Conservation (phyloP, 2,113 vertebrate species). For the Scartelaos histophorus region DNA sequence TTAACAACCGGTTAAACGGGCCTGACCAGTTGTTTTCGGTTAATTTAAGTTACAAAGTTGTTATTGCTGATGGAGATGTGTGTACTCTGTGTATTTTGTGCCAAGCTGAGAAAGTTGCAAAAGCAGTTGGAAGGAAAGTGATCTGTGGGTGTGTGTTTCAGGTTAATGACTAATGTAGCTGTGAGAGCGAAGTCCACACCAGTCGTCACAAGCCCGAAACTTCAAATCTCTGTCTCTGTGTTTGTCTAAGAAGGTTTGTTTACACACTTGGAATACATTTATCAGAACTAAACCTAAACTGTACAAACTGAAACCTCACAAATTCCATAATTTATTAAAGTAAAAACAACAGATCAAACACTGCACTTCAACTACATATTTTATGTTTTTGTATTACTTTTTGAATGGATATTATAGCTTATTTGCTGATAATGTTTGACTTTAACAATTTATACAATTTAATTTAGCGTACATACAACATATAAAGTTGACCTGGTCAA, state of each 20-base stretch:
- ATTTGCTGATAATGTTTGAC: not conserved
- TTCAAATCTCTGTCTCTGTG: constrained; percentile 20
- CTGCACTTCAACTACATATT: not conserved
- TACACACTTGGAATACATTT: not conserved
- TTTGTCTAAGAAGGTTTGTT: constrained; percentile 23
- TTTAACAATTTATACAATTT: too few relatives aligned
- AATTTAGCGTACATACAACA: too few relatives aligned
- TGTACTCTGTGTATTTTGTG: not conserved
- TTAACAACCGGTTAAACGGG: not conserved
- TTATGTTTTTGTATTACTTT: not conserved
- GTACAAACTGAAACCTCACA: not conserved
- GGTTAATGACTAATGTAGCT: constrained; percentile 73
- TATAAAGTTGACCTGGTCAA: too few relatives aligned
- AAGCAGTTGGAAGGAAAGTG: constrained; percentile 44
- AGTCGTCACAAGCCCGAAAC: constrained; percentile 37
- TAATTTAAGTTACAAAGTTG: constrained; percentile 1
- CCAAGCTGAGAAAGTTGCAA: constrained; percentile 24
- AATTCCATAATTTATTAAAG: not conserved
- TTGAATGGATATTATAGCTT: not conserved
- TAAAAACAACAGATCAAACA: too few relatives aligned
- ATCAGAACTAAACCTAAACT: not conserved
- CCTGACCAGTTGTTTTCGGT: not conserved
- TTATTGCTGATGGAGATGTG: not conserved
- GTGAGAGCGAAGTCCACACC: constrained; percentile 64
- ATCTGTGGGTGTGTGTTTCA: constrained; percentile 65